Base-by-base conservation (phyloP, 92 coral and sea anemone genomes). In the Pocillopora meandrina region DNA sequence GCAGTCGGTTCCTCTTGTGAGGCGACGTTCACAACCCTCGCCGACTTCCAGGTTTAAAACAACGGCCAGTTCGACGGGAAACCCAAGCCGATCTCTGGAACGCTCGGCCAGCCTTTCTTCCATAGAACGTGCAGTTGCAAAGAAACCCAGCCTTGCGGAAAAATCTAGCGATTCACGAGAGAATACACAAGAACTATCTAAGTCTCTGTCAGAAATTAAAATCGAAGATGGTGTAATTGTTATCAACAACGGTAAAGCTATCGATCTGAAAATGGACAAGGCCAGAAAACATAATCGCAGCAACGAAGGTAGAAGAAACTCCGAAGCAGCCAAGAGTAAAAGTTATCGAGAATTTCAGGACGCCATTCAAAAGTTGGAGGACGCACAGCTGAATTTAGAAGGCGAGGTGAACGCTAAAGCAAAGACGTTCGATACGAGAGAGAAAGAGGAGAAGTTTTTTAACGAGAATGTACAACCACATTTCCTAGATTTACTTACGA, bases 281-380 rank as follows among this genome's bases (percentile, higher is more conserved):
- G n/a, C 19, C 59, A 20, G 62, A 4, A 62, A 65, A 62, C 52
- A 83, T 7, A 61, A 74, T 8, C 11, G 60, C 60, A 17, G n/a
- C 2, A 11, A 3, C 16, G 21, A 17, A 2, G 56, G 16, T 34
- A 4, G 18, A n/a, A 65, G 33, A 16, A 33, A 6, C 31, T 5
- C 31, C 5, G 80, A 83, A 83, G 85, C 67, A 2, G 69, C 12
- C 1, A 83, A 82, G 6, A 83, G 86, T 69, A 26, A 74, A 36
- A 52, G 80, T 10, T 83, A 74, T 21, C 86, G 80, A 26, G 86
- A 83, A 11, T 83, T 83, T 83, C 80, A 83, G 72, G 86, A 61
- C 10, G 57, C 80, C 6, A 73, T 83, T 64, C 86, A 74, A 57
- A 34, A 74, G 35, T 83, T 83, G 10, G 74, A 83, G 64, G 86